Conservation (phyloP, 2,888 invertebrate species). For the Miltochrista miniata region DNA sequence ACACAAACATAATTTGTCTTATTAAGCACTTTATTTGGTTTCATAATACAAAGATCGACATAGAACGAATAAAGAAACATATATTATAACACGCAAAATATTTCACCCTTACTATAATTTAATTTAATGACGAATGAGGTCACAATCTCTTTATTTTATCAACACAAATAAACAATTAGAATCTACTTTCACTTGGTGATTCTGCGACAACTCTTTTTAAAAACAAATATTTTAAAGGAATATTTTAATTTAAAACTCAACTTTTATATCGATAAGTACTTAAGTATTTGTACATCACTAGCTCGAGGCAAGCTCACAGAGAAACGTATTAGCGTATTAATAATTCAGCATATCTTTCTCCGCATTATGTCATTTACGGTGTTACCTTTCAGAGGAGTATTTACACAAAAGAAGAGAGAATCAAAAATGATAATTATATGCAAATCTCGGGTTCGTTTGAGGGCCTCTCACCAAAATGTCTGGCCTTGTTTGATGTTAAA, state of each 20-base stretch:
- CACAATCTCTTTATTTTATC: too few species aligned
- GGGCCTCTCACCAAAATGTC: slow-evolving; percentile 46
- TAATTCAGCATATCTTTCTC: slow-evolving; percentile 80
- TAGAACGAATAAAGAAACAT: too few species aligned
- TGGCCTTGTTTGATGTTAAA: slow-evolving; percentile 49
- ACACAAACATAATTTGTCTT: too few species aligned
- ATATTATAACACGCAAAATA: too few species aligned
- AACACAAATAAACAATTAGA: too few species aligned
- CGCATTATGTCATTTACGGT: slow-evolving; percentile 81
- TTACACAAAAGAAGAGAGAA: slow-evolving; percentile 83
- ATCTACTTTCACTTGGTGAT: too few species aligned
- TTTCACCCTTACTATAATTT: too few species aligned
- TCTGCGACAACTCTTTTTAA: neutral
- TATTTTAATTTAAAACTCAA: neutral
- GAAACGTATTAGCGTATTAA: slow-evolving; percentile 76
- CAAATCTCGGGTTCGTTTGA: slow-evolving; percentile 76
- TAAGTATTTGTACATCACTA: slow-evolving; percentile 36
- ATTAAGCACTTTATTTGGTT: too few species aligned
- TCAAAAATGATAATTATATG: slow-evolving; percentile 84
- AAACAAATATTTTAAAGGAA: neutral
- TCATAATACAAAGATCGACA: too few species aligned
- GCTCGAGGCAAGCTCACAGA: slow-evolving; percentile 24
- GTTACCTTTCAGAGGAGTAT: slow-evolving; percentile 78
- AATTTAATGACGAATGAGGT: too few species aligned
- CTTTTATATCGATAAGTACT: neutral